A percentile compares a stretch with the other conserved stretches of the same genome.
These are phyloP conservation scores for Pterocles gutturalis DNA, from an alignment of 2,113 vertebrate genomes.

Conservation along the genomic window DNA sequence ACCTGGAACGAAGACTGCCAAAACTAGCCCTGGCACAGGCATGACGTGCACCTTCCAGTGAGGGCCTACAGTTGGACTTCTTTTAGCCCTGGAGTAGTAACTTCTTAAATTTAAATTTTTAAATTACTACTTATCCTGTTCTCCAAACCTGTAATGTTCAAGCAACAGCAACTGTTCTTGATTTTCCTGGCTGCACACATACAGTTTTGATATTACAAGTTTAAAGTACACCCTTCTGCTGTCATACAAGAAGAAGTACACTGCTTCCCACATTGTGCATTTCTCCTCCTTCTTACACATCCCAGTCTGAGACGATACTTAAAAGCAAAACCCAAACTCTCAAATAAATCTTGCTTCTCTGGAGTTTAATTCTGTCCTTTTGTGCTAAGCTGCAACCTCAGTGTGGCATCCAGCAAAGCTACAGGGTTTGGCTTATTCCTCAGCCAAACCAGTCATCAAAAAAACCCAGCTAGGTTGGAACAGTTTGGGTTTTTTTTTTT, in stretches of 20 bases:
- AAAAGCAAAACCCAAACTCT: conserved; percentile 14
- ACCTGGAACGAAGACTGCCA: background rate
- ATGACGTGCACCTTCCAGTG: background rate
- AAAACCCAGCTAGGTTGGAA: background rate
- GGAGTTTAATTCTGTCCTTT: background rate
- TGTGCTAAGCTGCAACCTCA: background rate
- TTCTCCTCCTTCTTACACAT: background rate
- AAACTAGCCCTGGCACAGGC: background rate
- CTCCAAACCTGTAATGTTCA: background rate
- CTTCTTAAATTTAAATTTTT: background rate
- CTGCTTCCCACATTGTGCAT: background rate
- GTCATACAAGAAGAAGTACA: background rate
- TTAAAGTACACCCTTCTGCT: background rate
- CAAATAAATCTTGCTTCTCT: background rate
- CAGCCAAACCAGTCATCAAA: background rate
- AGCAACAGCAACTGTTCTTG: background rate
- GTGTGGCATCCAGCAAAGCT: background rate
- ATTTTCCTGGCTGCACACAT: background rate
- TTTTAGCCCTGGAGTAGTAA: background rate
- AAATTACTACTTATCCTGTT: background rate
- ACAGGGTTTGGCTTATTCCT: background rate
- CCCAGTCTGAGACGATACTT: background rate
- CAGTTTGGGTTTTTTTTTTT: background rate
- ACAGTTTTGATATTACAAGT: background rate
- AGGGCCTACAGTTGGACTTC: background rate